Evolutionary conservation across 1,140 invertebrate species (phyloP).

Genomic region (Drosophila littoralis): DNA sequence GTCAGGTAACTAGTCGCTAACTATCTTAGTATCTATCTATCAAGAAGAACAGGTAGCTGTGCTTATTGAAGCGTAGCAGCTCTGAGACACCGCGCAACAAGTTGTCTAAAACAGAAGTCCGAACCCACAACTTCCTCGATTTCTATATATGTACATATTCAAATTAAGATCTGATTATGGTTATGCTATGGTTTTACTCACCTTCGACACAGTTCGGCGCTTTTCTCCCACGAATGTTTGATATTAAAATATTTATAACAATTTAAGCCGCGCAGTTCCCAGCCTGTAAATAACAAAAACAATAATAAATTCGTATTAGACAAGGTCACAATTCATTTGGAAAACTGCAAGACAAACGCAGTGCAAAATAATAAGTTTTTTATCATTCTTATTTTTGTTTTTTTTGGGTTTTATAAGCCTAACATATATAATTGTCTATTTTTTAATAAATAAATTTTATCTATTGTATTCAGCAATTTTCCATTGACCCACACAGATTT

Average conservation of each 20-base stretch:
- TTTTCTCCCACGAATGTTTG: constrained; percentile 97
- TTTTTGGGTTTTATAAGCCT: too few relatives aligned
- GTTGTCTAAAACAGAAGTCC: constrained; percentile 28
- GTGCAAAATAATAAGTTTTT: constrained; percentile 5
- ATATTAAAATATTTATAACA: constrained; percentile 99
- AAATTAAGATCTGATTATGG: constrained; percentile 71
- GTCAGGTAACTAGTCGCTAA: constrained; percentile 10
- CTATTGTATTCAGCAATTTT: too few relatives aligned
- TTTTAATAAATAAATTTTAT: too few relatives aligned
- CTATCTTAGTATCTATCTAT: constrained; percentile 22
- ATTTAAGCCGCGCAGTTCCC: constrained; percentile 95
- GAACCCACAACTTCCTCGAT: constrained; percentile 55
- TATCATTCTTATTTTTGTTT: too few relatives aligned
- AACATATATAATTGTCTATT: too few relatives aligned
- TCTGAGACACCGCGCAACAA: constrained; percentile 32
- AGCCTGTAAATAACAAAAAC: constrained; percentile 87
- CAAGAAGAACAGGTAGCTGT: constrained; percentile 70
- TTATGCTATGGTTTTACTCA: constrained; percentile 85
- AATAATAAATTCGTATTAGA: constrained; percentile 42
- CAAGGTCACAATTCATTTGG: constrained; percentile 50
- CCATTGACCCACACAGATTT: too few relatives aligned
- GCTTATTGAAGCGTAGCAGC: constrained; percentile 60
- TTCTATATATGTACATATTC: constrained; percentile 1
- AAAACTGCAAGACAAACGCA: constrained; percentile 14
- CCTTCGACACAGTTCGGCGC: constrained; percentile 96